Percentiles rank a stretch among this genome's conserved stretches.
Evolutionary conservation across 2,888 invertebrate genomes (phyloP).

Genomic region (Xylota segnis): DNA sequence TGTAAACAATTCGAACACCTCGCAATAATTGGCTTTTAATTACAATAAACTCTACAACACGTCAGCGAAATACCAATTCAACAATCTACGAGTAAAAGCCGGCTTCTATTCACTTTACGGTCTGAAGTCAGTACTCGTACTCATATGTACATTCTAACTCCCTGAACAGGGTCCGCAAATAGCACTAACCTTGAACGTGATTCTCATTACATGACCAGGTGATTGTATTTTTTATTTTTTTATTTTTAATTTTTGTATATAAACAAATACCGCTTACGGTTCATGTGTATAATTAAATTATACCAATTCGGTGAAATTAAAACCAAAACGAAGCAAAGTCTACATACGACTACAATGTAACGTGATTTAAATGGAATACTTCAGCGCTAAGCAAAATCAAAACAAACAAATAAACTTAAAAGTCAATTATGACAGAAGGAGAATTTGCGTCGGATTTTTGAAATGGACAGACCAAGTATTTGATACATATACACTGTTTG

Average conservation of each 20-base stretch:
- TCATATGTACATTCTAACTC: background rate
- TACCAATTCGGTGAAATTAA: conserved; percentile 11
- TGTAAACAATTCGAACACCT: conserved; percentile 41
- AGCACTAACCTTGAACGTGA: conserved; percentile 62
- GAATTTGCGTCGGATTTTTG: conserved; percentile 14
- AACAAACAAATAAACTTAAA: conserved; percentile 30
- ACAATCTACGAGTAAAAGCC: conserved; percentile 7
- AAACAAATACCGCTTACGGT: conserved; percentile 3
- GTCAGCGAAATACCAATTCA: conserved; percentile 39
- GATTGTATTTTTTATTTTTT: conserved; percentile 14
- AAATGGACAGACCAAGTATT: background rate
- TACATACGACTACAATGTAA: conserved; percentile 3
- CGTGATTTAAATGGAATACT: background rate
- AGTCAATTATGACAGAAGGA: conserved; percentile 1
- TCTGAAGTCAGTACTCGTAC: conserved; percentile 1
- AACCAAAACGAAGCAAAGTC: background rate
- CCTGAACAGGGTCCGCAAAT: conserved; percentile 24
- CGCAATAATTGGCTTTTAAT: conserved; percentile 29
- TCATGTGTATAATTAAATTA: conserved; percentile 8
- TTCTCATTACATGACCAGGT: conserved; percentile 53
- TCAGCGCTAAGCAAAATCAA: conserved; percentile 4
- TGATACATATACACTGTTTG: conserved; percentile 25
- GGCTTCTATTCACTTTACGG: conserved; percentile 1
- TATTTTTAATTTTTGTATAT: background rate
- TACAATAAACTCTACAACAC: conserved; percentile 9